phyloP scores from a whole-genome alignment of 2,797 vertebrate species.

The Coreius guichenoti region DNA sequence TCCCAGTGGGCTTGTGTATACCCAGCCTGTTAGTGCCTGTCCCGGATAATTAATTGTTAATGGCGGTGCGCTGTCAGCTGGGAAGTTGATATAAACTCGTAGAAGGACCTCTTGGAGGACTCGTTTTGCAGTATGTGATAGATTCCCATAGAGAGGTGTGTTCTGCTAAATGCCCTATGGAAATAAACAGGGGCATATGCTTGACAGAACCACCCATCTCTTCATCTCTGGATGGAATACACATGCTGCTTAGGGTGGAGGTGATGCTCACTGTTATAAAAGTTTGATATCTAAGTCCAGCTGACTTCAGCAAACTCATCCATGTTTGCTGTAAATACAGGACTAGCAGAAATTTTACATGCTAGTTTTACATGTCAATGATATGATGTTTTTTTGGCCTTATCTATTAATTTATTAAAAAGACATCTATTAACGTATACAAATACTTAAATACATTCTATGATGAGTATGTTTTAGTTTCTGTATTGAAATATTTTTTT shows the following conservation, averaged over 20 bases:
- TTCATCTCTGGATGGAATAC: slow-evolving; percentile 58
- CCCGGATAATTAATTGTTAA: slow-evolving; percentile 66
- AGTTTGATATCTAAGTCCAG: slow-evolving; percentile 53
- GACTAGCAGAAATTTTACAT: background rate
- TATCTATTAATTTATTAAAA: background rate
- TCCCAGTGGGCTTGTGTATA: slow-evolving; percentile 64
- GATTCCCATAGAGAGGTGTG: slow-evolving; percentile 62
- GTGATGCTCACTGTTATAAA: slow-evolving; percentile 45
- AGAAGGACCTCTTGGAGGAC: slow-evolving; percentile 64
- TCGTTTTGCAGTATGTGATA: slow-evolving; percentile 62
- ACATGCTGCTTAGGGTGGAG: slow-evolving; percentile 50
- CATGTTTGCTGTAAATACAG: background rate
- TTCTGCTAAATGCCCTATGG: slow-evolving; percentile 65
- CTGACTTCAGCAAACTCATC: slow-evolving; percentile 16
- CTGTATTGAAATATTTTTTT: background rate
- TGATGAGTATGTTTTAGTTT: background rate
- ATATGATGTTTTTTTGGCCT: background rate
- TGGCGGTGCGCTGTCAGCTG: slow-evolving; percentile 61
- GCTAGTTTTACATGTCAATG: background rate
- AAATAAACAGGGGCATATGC: slow-evolving; percentile 61
- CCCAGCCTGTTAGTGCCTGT: slow-evolving; percentile 66
- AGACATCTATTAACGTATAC: background rate
- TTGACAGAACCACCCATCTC: slow-evolving; percentile 64
- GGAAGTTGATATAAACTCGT: slow-evolving; percentile 65
- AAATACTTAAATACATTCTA: background rate